These are phyloP conservation scores for Sarcophaga rosellei DNA, from an alignment of 2,888 invertebrate genomes.

Conservation along the genomic window DNA sequence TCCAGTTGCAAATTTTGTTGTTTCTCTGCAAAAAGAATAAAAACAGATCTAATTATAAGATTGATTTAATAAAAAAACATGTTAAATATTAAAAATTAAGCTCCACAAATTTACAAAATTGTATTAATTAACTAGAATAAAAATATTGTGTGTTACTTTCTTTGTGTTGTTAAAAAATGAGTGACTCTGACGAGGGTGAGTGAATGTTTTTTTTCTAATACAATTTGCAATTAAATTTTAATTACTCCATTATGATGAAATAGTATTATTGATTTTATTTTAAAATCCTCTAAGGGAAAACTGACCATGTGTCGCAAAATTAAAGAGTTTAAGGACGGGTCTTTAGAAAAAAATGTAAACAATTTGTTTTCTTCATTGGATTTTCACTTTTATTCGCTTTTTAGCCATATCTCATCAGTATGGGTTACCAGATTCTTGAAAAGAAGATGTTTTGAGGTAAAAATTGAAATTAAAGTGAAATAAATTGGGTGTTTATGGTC, in stretches of 20 bases:
- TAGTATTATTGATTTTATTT: constrained; percentile 49
- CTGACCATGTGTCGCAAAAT: too few species aligned
- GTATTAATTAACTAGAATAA: too few species aligned
- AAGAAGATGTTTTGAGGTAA: too few species aligned
- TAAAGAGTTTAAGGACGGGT: too few species aligned
- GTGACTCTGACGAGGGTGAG: constrained; percentile 74
- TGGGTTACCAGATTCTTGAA: not conserved
- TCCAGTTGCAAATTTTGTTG: constrained; percentile 24
- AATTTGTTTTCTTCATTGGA: not conserved
- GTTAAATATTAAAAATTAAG: not conserved
- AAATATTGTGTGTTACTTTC: too few species aligned
- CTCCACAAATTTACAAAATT: not conserved
- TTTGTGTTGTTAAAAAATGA: constrained; percentile 68
- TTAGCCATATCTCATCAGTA: not conserved
- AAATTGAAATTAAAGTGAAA: too few species aligned
- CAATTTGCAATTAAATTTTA: constrained; percentile 39
- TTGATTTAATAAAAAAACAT: constrained; percentile 20
- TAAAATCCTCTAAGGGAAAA: too few species aligned
- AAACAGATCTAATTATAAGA: not conserved
- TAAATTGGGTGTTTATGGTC: too few species aligned
- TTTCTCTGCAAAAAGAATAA: constrained; percentile 18
- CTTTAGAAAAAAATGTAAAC: constrained; percentile 15
- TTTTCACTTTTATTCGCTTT: constrained; percentile 14
- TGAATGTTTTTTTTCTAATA: constrained; percentile 1
- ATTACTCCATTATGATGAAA: constrained; percentile 15